Base-by-base conservation (phyloP, 1,140 invertebrate genomes). In the Colletes gigas region DNA sequence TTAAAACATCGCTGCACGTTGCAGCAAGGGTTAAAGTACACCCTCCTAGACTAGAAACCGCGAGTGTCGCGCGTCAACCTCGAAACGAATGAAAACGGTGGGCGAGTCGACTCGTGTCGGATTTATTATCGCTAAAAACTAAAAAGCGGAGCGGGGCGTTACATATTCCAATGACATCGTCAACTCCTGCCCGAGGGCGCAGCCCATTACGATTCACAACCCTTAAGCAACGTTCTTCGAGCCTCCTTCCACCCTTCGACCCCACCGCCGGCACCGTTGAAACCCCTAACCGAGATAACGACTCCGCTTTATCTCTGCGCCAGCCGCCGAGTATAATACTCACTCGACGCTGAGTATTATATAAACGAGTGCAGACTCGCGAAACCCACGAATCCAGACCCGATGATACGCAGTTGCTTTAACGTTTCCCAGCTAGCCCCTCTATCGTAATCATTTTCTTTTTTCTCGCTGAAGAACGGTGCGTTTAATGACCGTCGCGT, bases 281-380 rank as follows among this genome's bases (percentile, higher is more conserved):
- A 74, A 74, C 70, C 83, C 79, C 82, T 83, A 83, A 81, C 80
- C 79, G 80, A 82, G 80, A 82, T 84, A 84, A 84, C 83, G 83
- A 84, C 80, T 82, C 71, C 70, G 68, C 74, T 84, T 84, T 84
- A 84, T 84, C 83, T 84, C 80, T 72, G 63, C 63, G 71, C 80
- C 74, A 84, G 75, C 83, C 80, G 80, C 83, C 74, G 52, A 75
- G 68, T 66, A 82, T 84, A 77, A 81, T 77, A 81, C 81, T 79
- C 77, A 79, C 76, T 79, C 68, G 76, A 80, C 81, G 60, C 41
- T 41, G 78, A 80, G 78, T 75, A 80, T 75, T 80, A 80, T 80
- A 75, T 80, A 75, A 80, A 80, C 71, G 72, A 79, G 70, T 75
- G 78, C 72, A 75, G 72, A 60, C 70, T 80, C 63, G 71, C 78